Percentiles rank a stretch among this genome's conserved stretches.
phyloP scores from a whole-genome alignment of 2,113 vertebrate species.

The Prionailurus viverrinus region DNA sequence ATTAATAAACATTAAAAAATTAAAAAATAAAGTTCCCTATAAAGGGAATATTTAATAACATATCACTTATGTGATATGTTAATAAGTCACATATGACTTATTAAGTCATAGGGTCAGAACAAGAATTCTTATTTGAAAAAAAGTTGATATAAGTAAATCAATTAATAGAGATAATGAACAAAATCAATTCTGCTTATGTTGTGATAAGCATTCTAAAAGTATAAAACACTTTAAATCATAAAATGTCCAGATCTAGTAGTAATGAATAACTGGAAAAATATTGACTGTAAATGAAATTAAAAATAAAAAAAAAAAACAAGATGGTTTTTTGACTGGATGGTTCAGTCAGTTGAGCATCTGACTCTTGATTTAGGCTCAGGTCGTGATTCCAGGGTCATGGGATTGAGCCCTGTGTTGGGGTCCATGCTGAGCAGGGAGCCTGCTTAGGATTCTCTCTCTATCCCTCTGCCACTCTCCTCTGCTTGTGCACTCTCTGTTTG shows the following conservation, averaged over 20 bases:
- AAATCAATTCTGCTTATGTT: background rate
- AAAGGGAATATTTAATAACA: background rate
- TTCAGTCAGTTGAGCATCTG: no score
- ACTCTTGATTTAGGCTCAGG: no score
- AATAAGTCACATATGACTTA: background rate
- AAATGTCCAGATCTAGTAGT: background rate
- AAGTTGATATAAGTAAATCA: background rate
- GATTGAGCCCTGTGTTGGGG: no score
- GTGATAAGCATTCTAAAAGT: background rate
- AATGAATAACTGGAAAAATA: background rate
- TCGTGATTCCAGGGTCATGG: no score
- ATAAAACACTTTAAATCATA: background rate
- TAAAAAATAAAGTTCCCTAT: background rate
- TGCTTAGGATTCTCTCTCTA: no score
- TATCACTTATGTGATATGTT: background rate
- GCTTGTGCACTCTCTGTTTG: no score
- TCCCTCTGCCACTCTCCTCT: no score
- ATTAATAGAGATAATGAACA: background rate
- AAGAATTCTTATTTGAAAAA: slow-evolving; percentile 12
- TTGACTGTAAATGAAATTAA: background rate
- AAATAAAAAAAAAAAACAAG: background rate
- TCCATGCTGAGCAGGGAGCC: no score
- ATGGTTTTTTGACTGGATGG: no score
- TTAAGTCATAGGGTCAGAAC: background rate
- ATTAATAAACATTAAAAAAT: no score